These are phyloP conservation scores for Metallyticus violacea DNA, from an alignment of 2,888 invertebrate species.

Conservation along the genomic window DNA sequence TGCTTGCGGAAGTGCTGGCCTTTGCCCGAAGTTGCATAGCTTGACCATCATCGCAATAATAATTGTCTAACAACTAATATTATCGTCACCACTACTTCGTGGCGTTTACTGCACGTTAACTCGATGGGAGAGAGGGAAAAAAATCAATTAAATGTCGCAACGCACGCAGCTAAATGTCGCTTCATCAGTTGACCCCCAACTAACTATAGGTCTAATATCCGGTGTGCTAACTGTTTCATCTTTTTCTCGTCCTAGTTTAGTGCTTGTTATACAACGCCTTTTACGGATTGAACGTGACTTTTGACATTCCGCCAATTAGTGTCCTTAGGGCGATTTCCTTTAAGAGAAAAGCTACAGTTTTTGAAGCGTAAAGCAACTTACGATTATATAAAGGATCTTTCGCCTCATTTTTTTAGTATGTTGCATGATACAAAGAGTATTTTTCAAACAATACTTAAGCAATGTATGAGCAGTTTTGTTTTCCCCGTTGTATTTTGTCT, in stretches of 20 bases:
- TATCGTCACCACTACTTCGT: too few species aligned
- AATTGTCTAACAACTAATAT: neutral
- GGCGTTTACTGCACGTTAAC: too few species aligned
- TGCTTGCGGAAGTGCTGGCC: slow-evolving; percentile 14
- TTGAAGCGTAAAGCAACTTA: too few species aligned
- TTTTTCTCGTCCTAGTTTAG: neutral
- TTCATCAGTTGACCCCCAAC: neutral
- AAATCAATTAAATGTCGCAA: neutral
- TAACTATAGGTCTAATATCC: slow-evolving; percentile 14
- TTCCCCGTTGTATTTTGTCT: too few species aligned
- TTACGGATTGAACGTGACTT: neutral
- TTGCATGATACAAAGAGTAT: too few species aligned
- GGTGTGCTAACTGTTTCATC: neutral
- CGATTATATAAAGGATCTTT: too few species aligned
- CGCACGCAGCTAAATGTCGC: neutral
- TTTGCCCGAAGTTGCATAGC: slow-evolving; percentile 7
- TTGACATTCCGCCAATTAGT: neutral
- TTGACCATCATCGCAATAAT: slow-evolving; percentile 1
- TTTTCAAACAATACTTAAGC: too few species aligned
- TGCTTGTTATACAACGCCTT: neutral
- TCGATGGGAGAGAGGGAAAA: neutral
- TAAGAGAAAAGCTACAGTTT: neutral
- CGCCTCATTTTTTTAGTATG: too few species aligned
- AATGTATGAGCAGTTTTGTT: too few species aligned
- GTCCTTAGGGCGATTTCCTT: neutral